These are phyloP conservation scores for Nasonovia ribisnigri DNA, from an alignment of 2,888 invertebrate genomes.

Conservation along the genomic window DNA sequence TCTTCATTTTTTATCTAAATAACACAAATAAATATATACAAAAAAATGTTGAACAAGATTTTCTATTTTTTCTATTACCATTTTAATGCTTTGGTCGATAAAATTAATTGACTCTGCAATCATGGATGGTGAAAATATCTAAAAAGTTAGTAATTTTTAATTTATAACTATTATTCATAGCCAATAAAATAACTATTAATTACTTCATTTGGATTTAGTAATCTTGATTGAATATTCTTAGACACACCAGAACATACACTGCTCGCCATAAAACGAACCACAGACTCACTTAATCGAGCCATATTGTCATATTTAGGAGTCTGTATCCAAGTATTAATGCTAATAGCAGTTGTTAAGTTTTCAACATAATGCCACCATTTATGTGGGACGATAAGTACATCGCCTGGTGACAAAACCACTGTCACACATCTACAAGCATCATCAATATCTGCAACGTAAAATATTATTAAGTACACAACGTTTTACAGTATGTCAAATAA, in stretches of 20 bases:
- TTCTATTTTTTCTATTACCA: conserved; percentile 39
- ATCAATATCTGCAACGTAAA: conserved; percentile 50
- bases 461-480: background rate
- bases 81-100: conserved; percentile 40
- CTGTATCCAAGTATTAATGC: conserved; percentile 84
- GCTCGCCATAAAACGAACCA: conserved; percentile 78
- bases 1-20: conserved; percentile 21
- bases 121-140: conserved; percentile 40
- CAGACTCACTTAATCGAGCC: conserved; percentile 76
- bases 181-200: conserved; percentile 16
- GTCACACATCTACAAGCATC: conserved; percentile 69
- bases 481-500: background rate
- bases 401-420: conserved; percentile 83
- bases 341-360: conserved; percentile 73
- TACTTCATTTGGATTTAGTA: conserved; percentile 80
- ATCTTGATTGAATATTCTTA: conserved; percentile 71
- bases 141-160: background rate
- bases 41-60: background rate
- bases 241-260: conserved; percentile 75
- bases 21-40: background rate
- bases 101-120: conserved; percentile 30
- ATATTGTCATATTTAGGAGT: conserved; percentile 72
- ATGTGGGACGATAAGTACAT: conserved; percentile 88
- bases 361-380: conserved; percentile 99
- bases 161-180: background rate